Evolutionary conservation across 2,888 invertebrate genomes (phyloP).

Genomic region (Agriopis aurantiaria): DNA sequence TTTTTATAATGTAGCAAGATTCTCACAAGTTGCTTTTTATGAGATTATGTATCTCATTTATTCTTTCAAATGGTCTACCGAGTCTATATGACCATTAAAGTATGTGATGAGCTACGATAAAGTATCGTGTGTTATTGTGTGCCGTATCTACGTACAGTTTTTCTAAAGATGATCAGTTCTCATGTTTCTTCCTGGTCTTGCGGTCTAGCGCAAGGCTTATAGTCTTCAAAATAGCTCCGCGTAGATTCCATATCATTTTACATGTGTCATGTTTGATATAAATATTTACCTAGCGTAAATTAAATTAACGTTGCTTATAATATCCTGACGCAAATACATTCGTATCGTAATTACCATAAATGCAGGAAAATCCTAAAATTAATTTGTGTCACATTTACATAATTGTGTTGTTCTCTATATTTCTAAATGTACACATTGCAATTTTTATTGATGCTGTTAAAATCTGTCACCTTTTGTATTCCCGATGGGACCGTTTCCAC

Average conservation of each 20-base stretch:
- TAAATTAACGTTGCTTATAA: background rate
- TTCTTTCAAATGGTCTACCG: background rate
- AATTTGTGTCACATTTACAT: background rate
- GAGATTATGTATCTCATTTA: background rate
- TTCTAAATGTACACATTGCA: background rate
- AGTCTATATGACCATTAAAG: background rate
- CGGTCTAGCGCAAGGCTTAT: constrained; percentile 57
- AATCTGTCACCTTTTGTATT: constrained; percentile 21
- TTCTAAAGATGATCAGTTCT: constrained; percentile 55
- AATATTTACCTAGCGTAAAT: background rate
- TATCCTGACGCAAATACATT: constrained; percentile 2
- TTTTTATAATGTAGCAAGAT: background rate
- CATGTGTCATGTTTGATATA: constrained; percentile 5
- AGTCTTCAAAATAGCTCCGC: constrained; percentile 45
- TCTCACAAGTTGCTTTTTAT: background rate
- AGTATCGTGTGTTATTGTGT: constrained; percentile 20
- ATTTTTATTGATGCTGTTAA: constrained; percentile 16
- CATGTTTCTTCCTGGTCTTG: constrained; percentile 66
- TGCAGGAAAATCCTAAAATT: constrained; percentile 5
- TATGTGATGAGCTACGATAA: constrained; percentile 8
- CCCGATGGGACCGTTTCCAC: constrained; percentile 34
- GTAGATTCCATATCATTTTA: constrained; percentile 31
- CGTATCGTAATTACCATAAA: background rate
- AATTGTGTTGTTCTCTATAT: background rate
- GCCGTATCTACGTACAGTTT: constrained; percentile 42